phyloP scores from a whole-genome alignment of 30 jellyfish, hydroid and myxozoan genomes.

The Aurelia aurita complex sp. Pacific region DNA sequence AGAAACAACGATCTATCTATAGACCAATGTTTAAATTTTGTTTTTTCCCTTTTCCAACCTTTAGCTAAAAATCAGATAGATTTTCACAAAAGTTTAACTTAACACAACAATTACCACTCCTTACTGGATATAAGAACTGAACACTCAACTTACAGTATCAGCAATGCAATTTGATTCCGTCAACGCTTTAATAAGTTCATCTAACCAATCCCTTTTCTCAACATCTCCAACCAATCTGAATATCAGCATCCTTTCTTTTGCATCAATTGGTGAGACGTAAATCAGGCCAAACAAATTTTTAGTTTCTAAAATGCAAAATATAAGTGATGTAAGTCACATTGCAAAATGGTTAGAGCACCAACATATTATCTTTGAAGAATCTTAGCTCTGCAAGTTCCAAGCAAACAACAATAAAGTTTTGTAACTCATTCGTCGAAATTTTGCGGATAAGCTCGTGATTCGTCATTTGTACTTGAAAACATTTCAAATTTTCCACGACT shows the following conservation, averaged over 20 bases:
- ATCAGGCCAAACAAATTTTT: slow-evolving; percentile 83
- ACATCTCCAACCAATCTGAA: slow-evolving; percentile 76
- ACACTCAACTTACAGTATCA: slow-evolving; percentile 68
- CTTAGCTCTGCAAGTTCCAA: neutral
- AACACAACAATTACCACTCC: neutral
- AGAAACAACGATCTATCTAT: too few relatives aligned
- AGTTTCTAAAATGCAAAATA: slow-evolving; percentile 46
- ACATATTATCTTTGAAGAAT: neutral
- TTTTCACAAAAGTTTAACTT: neutral
- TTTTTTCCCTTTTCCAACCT: too few relatives aligned
- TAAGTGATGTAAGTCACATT: neutral
- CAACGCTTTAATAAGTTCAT: slow-evolving; percentile 47
- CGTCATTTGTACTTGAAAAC: too few relatives aligned
- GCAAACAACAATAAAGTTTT: neutral
- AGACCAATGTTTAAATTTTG: too few relatives aligned
- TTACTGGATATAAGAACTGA: neutral
- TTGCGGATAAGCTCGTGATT: too few relatives aligned
- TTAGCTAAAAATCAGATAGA: too few relatives aligned
- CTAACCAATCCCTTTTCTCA: slow-evolving; percentile 71
- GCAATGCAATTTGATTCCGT: slow-evolving; percentile 74
- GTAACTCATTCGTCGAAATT: neutral
- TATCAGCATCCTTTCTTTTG: slow-evolving; percentile 65
- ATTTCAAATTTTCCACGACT: too few relatives aligned
- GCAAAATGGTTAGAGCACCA: neutral
- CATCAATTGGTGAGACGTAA: slow-evolving; percentile 67